phyloP scores from a whole-genome alignment of 2,113 vertebrate genomes.

The Thunnus maccoyii region DNA sequence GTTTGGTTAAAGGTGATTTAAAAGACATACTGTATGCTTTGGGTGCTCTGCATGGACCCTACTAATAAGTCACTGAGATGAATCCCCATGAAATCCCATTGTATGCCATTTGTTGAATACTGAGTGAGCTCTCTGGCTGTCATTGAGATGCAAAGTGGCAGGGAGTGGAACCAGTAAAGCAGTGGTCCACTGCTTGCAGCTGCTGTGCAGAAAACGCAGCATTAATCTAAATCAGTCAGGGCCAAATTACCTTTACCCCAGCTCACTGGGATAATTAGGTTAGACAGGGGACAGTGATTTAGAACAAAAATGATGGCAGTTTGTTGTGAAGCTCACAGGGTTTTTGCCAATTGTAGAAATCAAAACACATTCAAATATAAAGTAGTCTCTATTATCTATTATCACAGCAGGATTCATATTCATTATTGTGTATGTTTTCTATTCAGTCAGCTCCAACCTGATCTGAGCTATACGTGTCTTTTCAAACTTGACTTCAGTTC shows the following conservation, averaged over 20 bases:
- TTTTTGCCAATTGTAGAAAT: not conserved
- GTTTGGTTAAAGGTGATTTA: slow-evolving; percentile 51
- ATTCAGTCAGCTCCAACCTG: slow-evolving; percentile 3
- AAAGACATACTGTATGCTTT: slow-evolving; percentile 30
- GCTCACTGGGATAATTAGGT: slow-evolving; percentile 40
- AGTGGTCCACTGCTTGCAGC: slow-evolving; percentile 19
- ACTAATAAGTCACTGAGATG: slow-evolving; percentile 50
- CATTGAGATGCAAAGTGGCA: slow-evolving; percentile 48
- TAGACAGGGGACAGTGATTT: slow-evolving; percentile 31
- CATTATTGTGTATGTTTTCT: not conserved
- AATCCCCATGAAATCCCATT: slow-evolving; percentile 25
- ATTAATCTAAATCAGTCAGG: slow-evolving; percentile 59
- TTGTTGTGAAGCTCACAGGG: not conserved
- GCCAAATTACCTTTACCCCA: slow-evolving; percentile 42
- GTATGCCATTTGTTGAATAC: slow-evolving; percentile 25
- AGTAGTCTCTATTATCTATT: not conserved
- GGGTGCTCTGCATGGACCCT: slow-evolving; percentile 2
- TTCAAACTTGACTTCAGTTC: not conserved
- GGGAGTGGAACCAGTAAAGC: slow-evolving; percentile 18
- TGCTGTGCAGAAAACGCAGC: slow-evolving; percentile 33
- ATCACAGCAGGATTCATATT: not conserved
- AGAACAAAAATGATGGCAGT: slow-evolving; percentile 8
- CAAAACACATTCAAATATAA: not conserved
- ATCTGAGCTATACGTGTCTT: not conserved
- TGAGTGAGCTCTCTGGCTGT: slow-evolving; percentile 38